A percentile compares a stretch with the other conserved stretches of the same genome.
These are phyloP conservation scores for Protobothrops flavoviridis DNA, from an alignment of 2,113 vertebrate genomes.

Conservation along the genomic window DNA sequence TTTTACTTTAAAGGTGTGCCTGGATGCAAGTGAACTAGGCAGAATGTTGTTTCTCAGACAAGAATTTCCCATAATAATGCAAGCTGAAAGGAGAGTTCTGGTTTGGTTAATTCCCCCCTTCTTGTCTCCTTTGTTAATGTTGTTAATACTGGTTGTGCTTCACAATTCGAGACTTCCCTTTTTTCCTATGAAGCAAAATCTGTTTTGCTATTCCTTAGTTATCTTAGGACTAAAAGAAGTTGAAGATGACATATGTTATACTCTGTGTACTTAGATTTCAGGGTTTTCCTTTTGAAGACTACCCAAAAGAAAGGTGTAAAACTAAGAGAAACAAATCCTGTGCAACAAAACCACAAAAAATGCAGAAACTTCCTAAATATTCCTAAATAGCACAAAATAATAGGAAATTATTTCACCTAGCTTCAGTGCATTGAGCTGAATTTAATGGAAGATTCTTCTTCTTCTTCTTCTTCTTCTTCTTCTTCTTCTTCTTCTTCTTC, in stretches of 20 bases:
- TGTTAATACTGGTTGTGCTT: not conserved
- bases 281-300: no score
- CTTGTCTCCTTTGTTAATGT: not conserved
- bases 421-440: not conserved
- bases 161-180: not conserved
- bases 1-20: not conserved
- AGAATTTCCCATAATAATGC: not conserved
- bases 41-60: not conserved
- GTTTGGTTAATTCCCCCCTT: not conserved
- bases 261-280: not conserved
- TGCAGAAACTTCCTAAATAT: not conserved
- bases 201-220: not conserved
- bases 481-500: no score
- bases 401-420: not conserved
- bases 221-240: not conserved
- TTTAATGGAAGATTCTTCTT: not conserved
- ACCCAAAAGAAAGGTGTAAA: not conserved
- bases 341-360: not conserved
- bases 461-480: no score
- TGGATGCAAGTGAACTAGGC: not conserved
- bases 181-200: not conserved
- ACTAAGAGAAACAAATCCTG: not conserved
- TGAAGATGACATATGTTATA: no score
- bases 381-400: not conserved
- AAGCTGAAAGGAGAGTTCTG: not conserved